Evolutionary conservation across 1,140 invertebrate species (phyloP).

Genomic region (Campoletis sonorensis): DNA sequence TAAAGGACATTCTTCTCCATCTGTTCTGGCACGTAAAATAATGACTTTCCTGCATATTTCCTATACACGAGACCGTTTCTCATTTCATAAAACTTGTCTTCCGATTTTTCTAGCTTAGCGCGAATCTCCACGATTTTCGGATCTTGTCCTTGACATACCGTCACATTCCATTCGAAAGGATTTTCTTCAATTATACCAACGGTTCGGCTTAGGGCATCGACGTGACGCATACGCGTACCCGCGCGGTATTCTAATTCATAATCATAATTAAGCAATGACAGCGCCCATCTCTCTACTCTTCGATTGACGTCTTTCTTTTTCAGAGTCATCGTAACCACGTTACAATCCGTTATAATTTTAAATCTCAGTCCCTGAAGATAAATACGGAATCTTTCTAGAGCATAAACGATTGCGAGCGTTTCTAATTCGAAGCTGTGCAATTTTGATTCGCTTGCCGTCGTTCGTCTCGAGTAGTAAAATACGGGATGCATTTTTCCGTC

Average conservation of each 20-base stretch:
- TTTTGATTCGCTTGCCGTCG: slow-evolving; percentile 60
- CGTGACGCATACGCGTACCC: slow-evolving; percentile 51
- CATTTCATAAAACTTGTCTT: slow-evolving; percentile 49
- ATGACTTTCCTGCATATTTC: slow-evolving; percentile 43
- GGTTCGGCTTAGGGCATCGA: slow-evolving; percentile 55
- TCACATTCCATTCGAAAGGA: slow-evolving; percentile 49
- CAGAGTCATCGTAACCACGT: slow-evolving; percentile 40
- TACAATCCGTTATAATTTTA: slow-evolving; percentile 51
- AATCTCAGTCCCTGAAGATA: slow-evolving; percentile 51
- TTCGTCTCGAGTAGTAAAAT: slow-evolving; percentile 47
- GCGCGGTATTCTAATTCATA: slow-evolving; percentile 53
- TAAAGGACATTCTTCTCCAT: slow-evolving; percentile 53
- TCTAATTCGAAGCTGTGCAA: slow-evolving; percentile 68
- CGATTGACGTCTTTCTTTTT: slow-evolving; percentile 43
- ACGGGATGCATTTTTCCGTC: slow-evolving; percentile 42
- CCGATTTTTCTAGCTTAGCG: background rate
- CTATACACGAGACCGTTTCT: slow-evolving; percentile 53
- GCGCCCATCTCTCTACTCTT: slow-evolving; percentile 56
- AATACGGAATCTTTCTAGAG: slow-evolving; percentile 8
- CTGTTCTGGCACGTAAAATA: slow-evolving; percentile 56
- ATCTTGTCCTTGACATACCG: slow-evolving; percentile 49
- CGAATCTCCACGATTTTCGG: slow-evolving; percentile 43
- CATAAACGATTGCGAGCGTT: slow-evolving; percentile 67
- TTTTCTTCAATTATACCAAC: slow-evolving; percentile 54
- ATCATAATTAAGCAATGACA: slow-evolving; percentile 37